Evolutionary conservation across 2,888 invertebrate genomes (phyloP), one percentile per base, ranked within the genome.

Genomic region (Apamea anceps): DNA sequence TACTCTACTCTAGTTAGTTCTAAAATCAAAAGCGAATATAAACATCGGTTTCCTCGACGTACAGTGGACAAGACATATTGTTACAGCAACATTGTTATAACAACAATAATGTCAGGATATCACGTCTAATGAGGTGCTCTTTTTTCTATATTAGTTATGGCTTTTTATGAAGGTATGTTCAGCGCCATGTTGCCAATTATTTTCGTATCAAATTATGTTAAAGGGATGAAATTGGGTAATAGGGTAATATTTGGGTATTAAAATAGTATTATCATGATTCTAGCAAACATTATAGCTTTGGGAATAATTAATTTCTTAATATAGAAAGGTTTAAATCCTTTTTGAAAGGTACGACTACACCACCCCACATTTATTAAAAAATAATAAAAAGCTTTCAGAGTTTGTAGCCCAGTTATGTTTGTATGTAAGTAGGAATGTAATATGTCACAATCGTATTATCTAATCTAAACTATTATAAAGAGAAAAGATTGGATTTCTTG

Each of bases 161-260:
- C 60, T 18, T 51, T 68, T 42, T 12, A 15, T 12, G 12, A n/a
- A n/a, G n/a, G 60, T 13, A 54, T n/a, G 37, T 51, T 25, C 37
- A 66, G 45, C 65, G 37, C 60, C 42, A 42, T 68, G 51, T 77
- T 13, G 18, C 25, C 42, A 78, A 48, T 79, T 54, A 54, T 65
- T 78, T 75, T 68, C n/a, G 18, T 18, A 28, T n/a, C 57, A 71
- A 57, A 45, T 25, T 13, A 32, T 71, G 13, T 8, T 8, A 32
- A 4, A 28, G 2, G 0, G 13, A 42, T 37, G n/a, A n/a, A 70
- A 5, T 51, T 13, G 37, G n/a, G n/a, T n/a, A n/a, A n/a, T n/a
- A n/a, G n/a, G n/a, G n/a, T n/a, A n/a, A n/a, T n/a, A n/a, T n/a
- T n/a, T n/a, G n/a, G n/a, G n/a, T 37, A 21, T 37, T 32, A 21